Conservation (phyloP, 2,113 vertebrate species). For the Progne subis region DNA sequence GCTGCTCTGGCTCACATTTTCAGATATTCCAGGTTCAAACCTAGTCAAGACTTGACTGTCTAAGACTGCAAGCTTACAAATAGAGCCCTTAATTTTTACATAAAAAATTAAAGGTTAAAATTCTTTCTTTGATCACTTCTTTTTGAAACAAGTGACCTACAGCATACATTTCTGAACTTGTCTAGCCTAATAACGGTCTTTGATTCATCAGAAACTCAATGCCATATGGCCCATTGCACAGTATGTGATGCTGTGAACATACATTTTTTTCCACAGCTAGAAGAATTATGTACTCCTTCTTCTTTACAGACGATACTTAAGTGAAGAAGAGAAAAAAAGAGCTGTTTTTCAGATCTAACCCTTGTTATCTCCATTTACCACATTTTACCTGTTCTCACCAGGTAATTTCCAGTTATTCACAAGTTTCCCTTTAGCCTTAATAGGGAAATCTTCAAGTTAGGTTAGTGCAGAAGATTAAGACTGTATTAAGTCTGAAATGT, state of each 20-base stretch:
- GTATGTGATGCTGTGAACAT: background rate
- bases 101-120: background rate
- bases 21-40: background rate
- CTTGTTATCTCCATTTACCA: constrained; percentile 7
- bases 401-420: constrained; percentile 59
- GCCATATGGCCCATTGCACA: background rate
- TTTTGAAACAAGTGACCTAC: background rate
- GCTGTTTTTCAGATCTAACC: background rate
- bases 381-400: constrained; percentile 33
- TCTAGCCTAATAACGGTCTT: background rate
- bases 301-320: background rate
- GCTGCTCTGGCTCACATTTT: background rate
- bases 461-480: constrained; percentile 78
- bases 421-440: constrained; percentile 50
- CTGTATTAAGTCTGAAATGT: constrained; percentile 80
- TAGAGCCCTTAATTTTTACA: background rate
- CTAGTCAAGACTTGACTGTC: background rate
- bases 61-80: background rate
- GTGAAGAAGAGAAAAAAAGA: background rate
- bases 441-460: constrained; percentile 73
- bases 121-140: background rate
- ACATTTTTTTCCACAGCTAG: background rate
- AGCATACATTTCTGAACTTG: background rate
- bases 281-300: background rate
- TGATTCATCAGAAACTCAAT: background rate